A percentile compares a stretch with the other conserved stretches of the same genome.
Evolutionary conservation across 2,113 vertebrate species (phyloP).

Genomic region (Oryctolagus cuniculus): DNA sequence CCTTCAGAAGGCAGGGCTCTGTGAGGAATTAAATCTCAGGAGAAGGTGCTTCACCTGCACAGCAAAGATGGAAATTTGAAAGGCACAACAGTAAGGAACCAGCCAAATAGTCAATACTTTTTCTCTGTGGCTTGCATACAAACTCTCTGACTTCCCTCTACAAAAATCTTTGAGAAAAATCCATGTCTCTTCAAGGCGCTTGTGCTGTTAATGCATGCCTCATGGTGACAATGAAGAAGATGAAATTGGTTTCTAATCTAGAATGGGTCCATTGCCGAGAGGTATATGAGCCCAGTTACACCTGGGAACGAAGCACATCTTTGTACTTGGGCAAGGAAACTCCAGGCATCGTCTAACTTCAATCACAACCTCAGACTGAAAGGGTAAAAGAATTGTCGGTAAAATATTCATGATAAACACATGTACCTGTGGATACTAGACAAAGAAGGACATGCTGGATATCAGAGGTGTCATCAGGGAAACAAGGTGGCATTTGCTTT

Average conservation of each 20-base stretch:
- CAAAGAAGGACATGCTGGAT: slow-evolving; percentile 41
- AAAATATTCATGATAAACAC: slow-evolving; percentile 74
- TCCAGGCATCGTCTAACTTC: slow-evolving; percentile 1
- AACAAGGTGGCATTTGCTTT: slow-evolving; percentile 71
- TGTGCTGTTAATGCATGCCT: background rate
- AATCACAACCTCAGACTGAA: background rate
- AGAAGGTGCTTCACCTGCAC: background rate
- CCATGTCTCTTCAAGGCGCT: background rate
- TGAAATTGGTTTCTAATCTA: background rate
- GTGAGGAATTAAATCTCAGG: background rate
- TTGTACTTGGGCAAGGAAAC: background rate
- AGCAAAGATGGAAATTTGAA: background rate
- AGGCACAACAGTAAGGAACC: background rate
- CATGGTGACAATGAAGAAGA: background rate
- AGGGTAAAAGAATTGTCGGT: background rate
- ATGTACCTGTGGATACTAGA: slow-evolving; percentile 61
- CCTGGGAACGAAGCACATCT: background rate
- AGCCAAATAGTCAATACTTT: background rate
- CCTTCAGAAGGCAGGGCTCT: background rate
- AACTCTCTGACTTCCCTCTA: background rate
- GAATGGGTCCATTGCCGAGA: too few relatives aligned
- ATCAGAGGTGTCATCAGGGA: slow-evolving; percentile 59
- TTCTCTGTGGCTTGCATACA: background rate
- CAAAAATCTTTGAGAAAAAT: background rate
- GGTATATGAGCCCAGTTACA: fast-evolving